phyloP scores from a whole-genome alignment of 2,797 vertebrate species.

The Ctenochaetus hawaiiensis region DNA sequence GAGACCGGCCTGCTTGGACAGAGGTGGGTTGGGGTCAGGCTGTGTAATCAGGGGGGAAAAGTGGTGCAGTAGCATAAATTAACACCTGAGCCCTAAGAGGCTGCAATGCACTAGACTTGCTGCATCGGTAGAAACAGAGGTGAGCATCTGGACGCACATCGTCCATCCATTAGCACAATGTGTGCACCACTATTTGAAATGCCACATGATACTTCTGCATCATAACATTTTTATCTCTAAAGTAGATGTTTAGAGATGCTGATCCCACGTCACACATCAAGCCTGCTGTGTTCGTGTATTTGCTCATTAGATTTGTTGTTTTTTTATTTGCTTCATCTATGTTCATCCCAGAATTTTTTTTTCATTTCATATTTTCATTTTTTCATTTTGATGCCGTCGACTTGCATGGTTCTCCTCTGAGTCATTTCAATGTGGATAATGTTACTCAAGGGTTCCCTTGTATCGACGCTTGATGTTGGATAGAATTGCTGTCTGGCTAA shows the following conservation, averaged over 20 bases:
- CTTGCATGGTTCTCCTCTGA: conserved; percentile 54
- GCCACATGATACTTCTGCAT: not conserved
- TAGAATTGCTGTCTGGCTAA: conserved; percentile 78
- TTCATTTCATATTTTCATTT: conserved; percentile 44
- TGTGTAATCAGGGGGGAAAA: conserved; percentile 70
- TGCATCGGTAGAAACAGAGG: conserved; percentile 51
- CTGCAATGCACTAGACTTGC: conserved; percentile 46
- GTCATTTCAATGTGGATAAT: conserved; percentile 78
- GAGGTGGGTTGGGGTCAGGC: conserved; percentile 62
- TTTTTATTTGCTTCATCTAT: conserved; percentile 61
- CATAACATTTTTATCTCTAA: conserved; percentile 9
- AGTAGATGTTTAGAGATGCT: conserved; percentile 5
- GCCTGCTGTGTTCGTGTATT: conserved; percentile 52
- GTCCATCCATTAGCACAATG: conserved; percentile 65
- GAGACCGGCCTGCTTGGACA: conserved; percentile 13
- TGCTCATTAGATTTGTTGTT: conserved; percentile 54
- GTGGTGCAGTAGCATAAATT: conserved; percentile 79
- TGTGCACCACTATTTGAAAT: conserved; percentile 11
- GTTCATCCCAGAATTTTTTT: conserved; percentile 38
- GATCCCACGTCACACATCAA: conserved; percentile 21
- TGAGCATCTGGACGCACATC: conserved; percentile 79
- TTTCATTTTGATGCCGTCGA: conserved; percentile 52
- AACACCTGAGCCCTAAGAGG: conserved; percentile 78
- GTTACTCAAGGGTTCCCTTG: conserved; percentile 81
- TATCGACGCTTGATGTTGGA: conserved; percentile 69